phyloP scores from a whole-genome alignment of 2,888 invertebrate genomes.

The Leptodirus hochenwartii region DNA sequence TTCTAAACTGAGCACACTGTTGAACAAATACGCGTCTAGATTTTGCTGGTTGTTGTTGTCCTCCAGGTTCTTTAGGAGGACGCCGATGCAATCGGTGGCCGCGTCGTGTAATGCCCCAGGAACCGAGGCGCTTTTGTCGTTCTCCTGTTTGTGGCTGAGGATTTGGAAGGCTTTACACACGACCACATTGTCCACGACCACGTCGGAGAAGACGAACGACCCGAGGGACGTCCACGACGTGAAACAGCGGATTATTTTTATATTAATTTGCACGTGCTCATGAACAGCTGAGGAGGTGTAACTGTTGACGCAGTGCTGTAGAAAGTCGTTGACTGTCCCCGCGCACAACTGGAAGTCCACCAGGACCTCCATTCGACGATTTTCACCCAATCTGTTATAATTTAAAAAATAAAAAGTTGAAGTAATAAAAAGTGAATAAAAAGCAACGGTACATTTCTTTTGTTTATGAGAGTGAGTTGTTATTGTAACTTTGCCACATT shows the following conservation, averaged over 20 bases:
- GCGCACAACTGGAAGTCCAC: constrained; percentile 61
- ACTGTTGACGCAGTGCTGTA: constrained; percentile 56
- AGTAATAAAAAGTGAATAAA: no score
- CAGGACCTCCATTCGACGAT: constrained; percentile 70
- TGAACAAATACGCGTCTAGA: constrained; percentile 64
- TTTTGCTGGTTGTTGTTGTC: constrained; percentile 52
- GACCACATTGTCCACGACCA: constrained; percentile 55
- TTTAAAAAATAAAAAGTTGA: constrained; percentile 5
- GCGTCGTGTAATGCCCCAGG: constrained; percentile 55
- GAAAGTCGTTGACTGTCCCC: constrained; percentile 56
- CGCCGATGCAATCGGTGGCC: constrained; percentile 79
- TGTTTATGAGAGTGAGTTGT: no score
- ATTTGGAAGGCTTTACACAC: constrained; percentile 51
- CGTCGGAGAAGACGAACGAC: constrained; percentile 55
- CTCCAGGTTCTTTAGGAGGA: constrained; percentile 67
- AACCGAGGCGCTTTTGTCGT: constrained; percentile 17
- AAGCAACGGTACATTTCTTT: no score
- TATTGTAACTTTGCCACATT: no score
- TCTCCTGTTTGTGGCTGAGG: constrained; percentile 15
- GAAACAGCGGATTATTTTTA: constrained; percentile 67
- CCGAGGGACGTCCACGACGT: constrained; percentile 82
- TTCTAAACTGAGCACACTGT: constrained; percentile 62
- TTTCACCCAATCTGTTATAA: constrained; percentile 53
- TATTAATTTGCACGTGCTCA: constrained; percentile 46
- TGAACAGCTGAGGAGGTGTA: constrained; percentile 43